These are phyloP conservation scores for Triops cancriformis DNA, from an alignment of 1,140 invertebrate genomes.

Conservation along the genomic window DNA sequence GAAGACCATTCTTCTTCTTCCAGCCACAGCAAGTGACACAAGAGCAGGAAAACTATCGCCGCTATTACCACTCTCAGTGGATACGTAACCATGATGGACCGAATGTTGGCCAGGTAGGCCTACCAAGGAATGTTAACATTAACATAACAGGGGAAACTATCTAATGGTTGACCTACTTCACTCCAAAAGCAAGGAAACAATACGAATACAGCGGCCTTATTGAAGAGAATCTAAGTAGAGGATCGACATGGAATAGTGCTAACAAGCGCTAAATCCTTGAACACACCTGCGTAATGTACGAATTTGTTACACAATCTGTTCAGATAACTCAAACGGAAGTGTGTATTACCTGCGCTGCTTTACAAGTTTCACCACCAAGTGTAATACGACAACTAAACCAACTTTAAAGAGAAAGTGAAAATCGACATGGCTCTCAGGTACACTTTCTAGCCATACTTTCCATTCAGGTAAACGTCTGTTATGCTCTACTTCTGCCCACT, in stretches of 20 bases:
- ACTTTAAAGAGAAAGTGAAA: not conserved
- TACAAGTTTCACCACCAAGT: not conserved
- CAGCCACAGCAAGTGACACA: not conserved
- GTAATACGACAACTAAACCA: not conserved
- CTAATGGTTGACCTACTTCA: not conserved
- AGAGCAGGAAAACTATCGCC: not conserved
- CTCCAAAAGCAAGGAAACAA: not conserved
- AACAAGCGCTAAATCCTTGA: too few species aligned
- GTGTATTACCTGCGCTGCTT: not conserved
- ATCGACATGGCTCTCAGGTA: not conserved
- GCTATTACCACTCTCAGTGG: not conserved
- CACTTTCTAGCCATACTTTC: not conserved
- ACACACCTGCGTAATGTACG: too few species aligned
- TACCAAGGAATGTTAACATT: not conserved
- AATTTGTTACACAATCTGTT: too few species aligned
- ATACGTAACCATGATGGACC: not conserved
- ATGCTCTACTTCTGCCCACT: too few species aligned
- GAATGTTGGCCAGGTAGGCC: not conserved
- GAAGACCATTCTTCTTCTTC: not conserved
- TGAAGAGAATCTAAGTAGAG: not conserved
- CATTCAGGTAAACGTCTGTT: not conserved
- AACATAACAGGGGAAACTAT: not conserved
- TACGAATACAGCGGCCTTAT: not conserved
- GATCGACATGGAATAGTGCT: not conserved
- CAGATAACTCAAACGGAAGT: not conserved